Evolutionary conservation across 2,888 invertebrate genomes (phyloP), one percentile per base, ranked within the genome.

Genomic region (Archips crataeganus): DNA sequence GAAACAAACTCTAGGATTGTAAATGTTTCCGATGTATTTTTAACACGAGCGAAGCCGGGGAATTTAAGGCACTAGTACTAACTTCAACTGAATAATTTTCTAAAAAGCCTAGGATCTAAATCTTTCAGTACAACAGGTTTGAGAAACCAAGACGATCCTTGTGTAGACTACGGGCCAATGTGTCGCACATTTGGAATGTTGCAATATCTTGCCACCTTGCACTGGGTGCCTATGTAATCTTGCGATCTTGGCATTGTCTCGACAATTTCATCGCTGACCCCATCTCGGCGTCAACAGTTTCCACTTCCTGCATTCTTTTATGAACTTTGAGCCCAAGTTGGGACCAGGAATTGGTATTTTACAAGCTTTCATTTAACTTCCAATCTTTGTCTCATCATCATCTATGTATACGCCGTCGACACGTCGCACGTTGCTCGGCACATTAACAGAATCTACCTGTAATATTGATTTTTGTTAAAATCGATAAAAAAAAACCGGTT

Each of bases 181-280:
- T 9, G 57, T 10, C 3, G 32, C 11, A 3, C 2, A 11, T 57
- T 32, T 13, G 57, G 10, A 57, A 11, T 32, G 57, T 32, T 3
- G 32, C 32, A 32, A 57, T 32, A 57, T 57, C 32, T 32, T 32
- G n/a, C n/a, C 49, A n/a, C 3, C 11, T 49, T 13, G 49, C 49
- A 49, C 49, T 5, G n/a, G 49, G 5, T 49, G 4, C 6, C 39
- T n/a, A 49, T 57, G 32, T 32, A 34, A n/a, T 32, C 32, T 23
- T 61, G 32, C 69, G 51, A 61, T 51, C 61, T 69, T 11, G 61
- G 6, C 34, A 10, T 36, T 49, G 36, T 49, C 69, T 60, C 67
- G 59, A 39, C 74, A 70, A 76, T 71, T 69, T 74, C 71, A 32
- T 49, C 61, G 66, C 71, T 60, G 70, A 74, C 57, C 74, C 70